Conservation (phyloP, 2,888 invertebrate genomes). For the Lymantria monacha region DNA sequence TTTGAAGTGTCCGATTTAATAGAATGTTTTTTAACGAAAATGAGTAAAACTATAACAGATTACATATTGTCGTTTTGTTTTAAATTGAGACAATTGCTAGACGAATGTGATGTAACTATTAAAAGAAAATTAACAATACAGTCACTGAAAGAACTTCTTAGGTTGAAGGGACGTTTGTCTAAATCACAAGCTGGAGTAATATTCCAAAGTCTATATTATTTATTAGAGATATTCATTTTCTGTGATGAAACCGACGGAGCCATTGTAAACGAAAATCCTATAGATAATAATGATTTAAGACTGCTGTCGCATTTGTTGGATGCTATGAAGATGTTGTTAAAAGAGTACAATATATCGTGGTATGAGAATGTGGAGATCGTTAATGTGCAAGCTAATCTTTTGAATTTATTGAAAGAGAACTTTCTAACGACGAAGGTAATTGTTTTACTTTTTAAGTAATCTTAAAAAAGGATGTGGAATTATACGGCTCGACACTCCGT, state of each 20-base stretch:
- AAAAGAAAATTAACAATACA: conserved; percentile 24
- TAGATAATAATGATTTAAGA: conserved; percentile 35
- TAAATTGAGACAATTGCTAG: conserved; percentile 23
- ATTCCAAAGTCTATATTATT: conserved; percentile 42
- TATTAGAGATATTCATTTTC: conserved; percentile 36
- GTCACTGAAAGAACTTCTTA: conserved; percentile 34
- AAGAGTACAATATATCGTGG: conserved; percentile 45
- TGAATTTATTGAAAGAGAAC: conserved; percentile 39
- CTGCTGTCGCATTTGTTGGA: conserved; percentile 36
- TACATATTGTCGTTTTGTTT: conserved; percentile 36
- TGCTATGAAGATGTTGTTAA: conserved; percentile 41
- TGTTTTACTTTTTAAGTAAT: no score
- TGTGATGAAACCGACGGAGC: conserved; percentile 33
- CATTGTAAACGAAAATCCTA: conserved; percentile 28
- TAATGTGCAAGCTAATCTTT: conserved; percentile 37
- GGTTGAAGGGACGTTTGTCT: conserved; percentile 36
- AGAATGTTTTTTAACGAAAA: conserved; percentile 24
- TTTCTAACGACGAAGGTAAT: conserved; percentile 10
- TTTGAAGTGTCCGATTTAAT: conserved; percentile 17
- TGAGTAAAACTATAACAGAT: conserved; percentile 30
- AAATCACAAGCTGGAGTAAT: conserved; percentile 39
- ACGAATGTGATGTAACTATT: conserved; percentile 13
- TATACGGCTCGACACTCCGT: no score
- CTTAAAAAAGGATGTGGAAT: no score
- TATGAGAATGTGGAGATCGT: conserved; percentile 45